Evolutionary conservation across 2,113 vertebrate genomes (phyloP).

Genomic region (Hippocampus abdominalis): DNA sequence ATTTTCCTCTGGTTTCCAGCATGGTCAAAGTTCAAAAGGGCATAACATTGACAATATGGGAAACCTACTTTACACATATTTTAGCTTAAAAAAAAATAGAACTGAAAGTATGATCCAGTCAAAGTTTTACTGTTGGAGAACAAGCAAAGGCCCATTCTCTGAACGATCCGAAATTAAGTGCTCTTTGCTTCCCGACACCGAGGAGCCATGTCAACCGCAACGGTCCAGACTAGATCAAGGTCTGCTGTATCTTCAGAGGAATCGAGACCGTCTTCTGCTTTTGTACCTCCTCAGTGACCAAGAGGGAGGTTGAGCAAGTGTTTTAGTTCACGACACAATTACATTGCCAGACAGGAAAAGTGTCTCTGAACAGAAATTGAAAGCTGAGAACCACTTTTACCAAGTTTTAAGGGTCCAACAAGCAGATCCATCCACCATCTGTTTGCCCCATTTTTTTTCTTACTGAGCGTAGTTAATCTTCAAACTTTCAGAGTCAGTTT

Average conservation of each 20-base stretch:
- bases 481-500: too few relatives aligned
- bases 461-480: too few relatives aligned
- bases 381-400: background rate
- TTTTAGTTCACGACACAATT: background rate
- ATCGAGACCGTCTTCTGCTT: background rate
- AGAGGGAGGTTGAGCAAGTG: background rate
- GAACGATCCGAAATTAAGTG: background rate
- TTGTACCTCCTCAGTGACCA: background rate
- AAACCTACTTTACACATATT: background rate
- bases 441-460: background rate
- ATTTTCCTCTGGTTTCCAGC: background rate
- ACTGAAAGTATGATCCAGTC: background rate
- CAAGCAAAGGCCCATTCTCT: background rate
- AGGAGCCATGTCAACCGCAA: background rate
- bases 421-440: background rate
- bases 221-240: background rate
- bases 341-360: background rate
- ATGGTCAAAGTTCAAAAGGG: background rate
- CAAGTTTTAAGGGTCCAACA: background rate
- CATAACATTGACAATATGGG: background rate
- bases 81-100: background rate
- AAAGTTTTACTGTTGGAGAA: background rate
- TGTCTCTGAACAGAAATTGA: background rate
- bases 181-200: background rate
- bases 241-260: background rate